Evolutionary conservation across 2,797 vertebrate species (phyloP), one percentile per base, ranked within the genome.

Genomic region (Halcyon chelicuti): DNA sequence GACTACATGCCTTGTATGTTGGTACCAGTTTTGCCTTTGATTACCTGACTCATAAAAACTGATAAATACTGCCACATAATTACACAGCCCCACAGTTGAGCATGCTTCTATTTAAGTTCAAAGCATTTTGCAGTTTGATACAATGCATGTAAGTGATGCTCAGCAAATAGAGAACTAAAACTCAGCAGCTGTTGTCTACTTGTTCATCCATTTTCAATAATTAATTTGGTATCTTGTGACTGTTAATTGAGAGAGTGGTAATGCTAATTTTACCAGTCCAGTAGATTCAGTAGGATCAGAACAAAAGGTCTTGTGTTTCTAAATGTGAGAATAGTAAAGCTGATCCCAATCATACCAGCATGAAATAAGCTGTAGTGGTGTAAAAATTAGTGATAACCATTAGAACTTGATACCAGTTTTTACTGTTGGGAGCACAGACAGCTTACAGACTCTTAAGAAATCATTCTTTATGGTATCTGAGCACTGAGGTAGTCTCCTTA

Each of bases 201-300:
- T 77, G 47, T 84, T 46, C 33, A 76, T 81, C 44, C n/a, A 57
- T 76, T 96, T 78, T 86, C 93, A 93, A 44, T 84, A 90, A 95
- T 94, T 94, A 51, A 88, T 91, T 86, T 1, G 39, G 13, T 91
- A 79, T 93, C 67, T 66, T 81, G 14, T 90, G 91, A 88, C 79
- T 91, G 80, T 55, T 94, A 83, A 52, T 86, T 88, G 62, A 76
- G 62, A 87, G 58, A 66, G 51, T 58, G 31, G 33, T 40, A 46
- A 57, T 88, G 40, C 61, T 78, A 18, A 66, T 91, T 93, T 78
- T 66, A 68, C 42, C 73, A 12, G 54, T 86, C 49, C 51, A 42
- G 16, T 86, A 62, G 81, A 49, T 68, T 86, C 75, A n/a, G 12
- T 44, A 15, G 39, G 54, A 80, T 57, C 23, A 68, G 52, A 94